These are phyloP conservation scores for Raja brachyura DNA, from an alignment of 2,113 vertebrate species.

Conservation along the genomic window DNA sequence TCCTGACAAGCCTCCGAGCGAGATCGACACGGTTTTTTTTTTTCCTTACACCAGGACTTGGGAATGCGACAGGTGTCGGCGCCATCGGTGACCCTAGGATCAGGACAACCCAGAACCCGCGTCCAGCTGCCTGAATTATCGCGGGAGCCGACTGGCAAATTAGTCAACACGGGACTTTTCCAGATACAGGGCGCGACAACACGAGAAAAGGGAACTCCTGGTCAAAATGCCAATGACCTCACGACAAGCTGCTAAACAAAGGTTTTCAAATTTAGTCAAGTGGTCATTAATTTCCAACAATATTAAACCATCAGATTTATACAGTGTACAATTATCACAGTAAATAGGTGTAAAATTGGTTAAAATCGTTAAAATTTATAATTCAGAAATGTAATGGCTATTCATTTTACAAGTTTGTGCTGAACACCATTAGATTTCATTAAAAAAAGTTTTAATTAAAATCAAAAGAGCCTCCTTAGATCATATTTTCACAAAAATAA, in stretches of 20 bases:
- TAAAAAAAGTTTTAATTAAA: background rate
- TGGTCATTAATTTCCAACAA: slow-evolving; percentile 21
- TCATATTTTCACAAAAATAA: slow-evolving; percentile 37
- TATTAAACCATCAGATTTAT: slow-evolving; percentile 33
- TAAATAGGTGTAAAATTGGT: background rate
- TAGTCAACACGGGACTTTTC: slow-evolving; percentile 37
- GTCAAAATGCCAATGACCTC: slow-evolving; percentile 32
- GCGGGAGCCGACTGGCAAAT: slow-evolving; percentile 35
- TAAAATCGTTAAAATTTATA: background rate
- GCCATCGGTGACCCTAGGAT: slow-evolving; percentile 33
- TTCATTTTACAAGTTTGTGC: background rate
- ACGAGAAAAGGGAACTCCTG: slow-evolving; percentile 36
- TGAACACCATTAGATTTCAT: slow-evolving; percentile 32
- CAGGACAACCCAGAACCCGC: slow-evolving; percentile 37
- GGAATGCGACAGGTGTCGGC: slow-evolving; percentile 32
- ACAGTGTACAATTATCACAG: slow-evolving; percentile 24
- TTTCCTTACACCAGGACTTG: slow-evolving; percentile 32
- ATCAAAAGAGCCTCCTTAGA: background rate
- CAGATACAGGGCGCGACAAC: slow-evolving; percentile 37
- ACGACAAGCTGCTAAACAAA: slow-evolving; percentile 38
- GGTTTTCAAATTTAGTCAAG: slow-evolving; percentile 37
- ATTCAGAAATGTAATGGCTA: slow-evolving; percentile 27
- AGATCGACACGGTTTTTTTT: slow-evolving; percentile 33
- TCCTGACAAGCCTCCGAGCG: slow-evolving; percentile 36
- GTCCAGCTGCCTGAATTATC: slow-evolving; percentile 36